Conservation (phyloP, 2,113 vertebrate genomes). For the Ornithorhynchus anatinus region DNA sequence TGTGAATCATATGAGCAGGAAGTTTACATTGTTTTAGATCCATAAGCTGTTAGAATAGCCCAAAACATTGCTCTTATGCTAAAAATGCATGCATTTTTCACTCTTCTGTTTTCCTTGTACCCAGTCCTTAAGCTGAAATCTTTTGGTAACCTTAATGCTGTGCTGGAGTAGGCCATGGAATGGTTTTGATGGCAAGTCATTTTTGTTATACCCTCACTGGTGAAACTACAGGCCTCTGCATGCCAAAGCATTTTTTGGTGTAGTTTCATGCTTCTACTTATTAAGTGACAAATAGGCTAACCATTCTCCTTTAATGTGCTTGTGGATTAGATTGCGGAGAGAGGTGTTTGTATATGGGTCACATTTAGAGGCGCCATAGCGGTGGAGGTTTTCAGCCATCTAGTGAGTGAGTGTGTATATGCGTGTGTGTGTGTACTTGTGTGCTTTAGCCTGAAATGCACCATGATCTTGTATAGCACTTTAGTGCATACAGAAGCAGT, state of each 20-base stretch:
- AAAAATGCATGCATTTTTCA: background rate
- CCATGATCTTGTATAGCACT: too few species aligned
- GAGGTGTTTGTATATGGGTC: too few species aligned
- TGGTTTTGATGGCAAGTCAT: background rate
- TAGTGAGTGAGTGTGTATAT: too few species aligned
- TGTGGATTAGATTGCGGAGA: too few species aligned
- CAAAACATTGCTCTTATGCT: background rate
- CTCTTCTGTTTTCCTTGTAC: background rate
- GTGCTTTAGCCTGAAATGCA: too few species aligned
- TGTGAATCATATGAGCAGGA: constrained; percentile 37
- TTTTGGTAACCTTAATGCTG: background rate
- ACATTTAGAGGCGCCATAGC: too few species aligned
- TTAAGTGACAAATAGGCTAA: background rate
- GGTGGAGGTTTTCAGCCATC: too few species aligned
- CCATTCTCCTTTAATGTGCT: background rate
- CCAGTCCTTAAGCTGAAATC: background rate
- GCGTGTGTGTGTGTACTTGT: too few species aligned
- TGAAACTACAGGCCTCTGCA: background rate
- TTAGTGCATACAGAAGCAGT: too few species aligned
- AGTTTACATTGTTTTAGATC: constrained; percentile 34
- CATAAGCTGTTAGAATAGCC: background rate
- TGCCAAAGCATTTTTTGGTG: background rate
- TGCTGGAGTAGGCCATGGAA: background rate
- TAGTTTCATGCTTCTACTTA: background rate
- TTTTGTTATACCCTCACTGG: background rate